Base-by-base conservation (phyloP, 1,140 invertebrate genomes). In the Matsumurasca onukii region DNA sequence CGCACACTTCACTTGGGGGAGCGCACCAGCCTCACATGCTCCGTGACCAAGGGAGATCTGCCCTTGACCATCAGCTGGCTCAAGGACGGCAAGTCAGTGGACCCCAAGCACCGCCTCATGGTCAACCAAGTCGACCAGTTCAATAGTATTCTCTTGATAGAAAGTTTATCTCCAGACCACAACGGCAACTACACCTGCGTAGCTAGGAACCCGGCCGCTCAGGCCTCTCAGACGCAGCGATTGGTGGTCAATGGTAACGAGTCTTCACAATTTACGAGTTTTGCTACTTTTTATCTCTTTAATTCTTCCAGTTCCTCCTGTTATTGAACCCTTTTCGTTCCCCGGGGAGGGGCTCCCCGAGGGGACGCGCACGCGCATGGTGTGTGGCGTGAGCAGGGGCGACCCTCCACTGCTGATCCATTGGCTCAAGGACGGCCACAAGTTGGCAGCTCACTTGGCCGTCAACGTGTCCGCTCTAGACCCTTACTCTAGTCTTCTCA, bases 321-420 rank as follows among this genome's bases (percentile, higher is more conserved):
- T 88, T 83, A 90, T 91, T 85, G 89, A 90, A 84, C 89, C 89
- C 81, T 91, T 91, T 86, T 86, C 83, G 82, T 91, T 91, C 83
- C 89, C 90, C 84, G 69, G 45, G 51, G 86, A 90, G 79, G 89
- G 88, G 76, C 86, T 93, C 76, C 86, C 87, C 77, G 91, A 93
- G 84, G 91, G 90, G 77, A 90, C 92, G 85, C 86, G 91, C 78
- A 91, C 91, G 59, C 86, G 91, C 74, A 88, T 92, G 75, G 89
- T 93, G 73, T 95, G 92, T 82, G 89, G 90, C 73, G 90, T 94
- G 73, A 90, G 89, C 79, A 86, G 88, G 75, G 91, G 91, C 72
- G 90, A 92, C 80, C 84, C 87, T 71, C 91, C 91, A 48, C 78
- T 92, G 30, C 85, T 84, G 73, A 88, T 92, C 77, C 84, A 84